phyloP scores from a whole-genome alignment of 2,797 vertebrate genomes.

The Galaxias olidus region DNA sequence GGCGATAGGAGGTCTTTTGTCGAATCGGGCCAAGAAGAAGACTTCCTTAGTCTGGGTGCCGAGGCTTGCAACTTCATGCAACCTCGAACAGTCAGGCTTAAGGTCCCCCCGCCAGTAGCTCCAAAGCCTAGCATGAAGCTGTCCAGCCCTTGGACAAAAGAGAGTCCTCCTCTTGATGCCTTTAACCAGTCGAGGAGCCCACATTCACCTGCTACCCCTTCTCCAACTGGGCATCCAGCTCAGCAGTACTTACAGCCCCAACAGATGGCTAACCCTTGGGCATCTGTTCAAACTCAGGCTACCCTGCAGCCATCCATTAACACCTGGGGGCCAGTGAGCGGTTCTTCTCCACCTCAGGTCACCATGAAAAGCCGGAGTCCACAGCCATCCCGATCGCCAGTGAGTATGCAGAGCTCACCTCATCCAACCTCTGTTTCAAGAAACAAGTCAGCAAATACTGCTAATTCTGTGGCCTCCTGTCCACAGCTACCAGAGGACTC shows the following conservation, averaged over 20 bases:
- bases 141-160: conserved; percentile 82
- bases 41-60: conserved; percentile 95
- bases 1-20: conserved; percentile 84
- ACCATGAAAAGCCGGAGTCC: conserved; percentile 63
- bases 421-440: conserved; percentile 57
- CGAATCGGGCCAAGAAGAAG: conserved; percentile 89
- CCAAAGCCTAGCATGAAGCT: conserved; percentile 89
- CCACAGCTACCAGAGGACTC: conserved; percentile 56
- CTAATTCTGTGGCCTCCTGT: conserved; percentile 63
- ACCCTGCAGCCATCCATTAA: conserved; percentile 57
- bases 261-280: conserved; percentile 59
- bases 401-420: conserved; percentile 71
- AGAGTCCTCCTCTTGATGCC: conserved; percentile 61
- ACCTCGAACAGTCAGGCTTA: conserved; percentile 83
- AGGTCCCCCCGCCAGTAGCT: conserved; percentile 93
- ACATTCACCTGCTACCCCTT: conserved; percentile 52
- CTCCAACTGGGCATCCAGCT: conserved; percentile 41
- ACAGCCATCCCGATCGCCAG: conserved; percentile 66
- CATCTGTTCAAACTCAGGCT: conserved; percentile 57
- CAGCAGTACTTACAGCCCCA: conserved; percentile 57
- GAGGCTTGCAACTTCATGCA: conserved; percentile 99
- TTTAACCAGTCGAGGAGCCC: conserved; percentile 69
- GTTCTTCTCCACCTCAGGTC: conserved; percentile 61
- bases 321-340: conserved; percentile 51
- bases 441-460: conserved; percentile 53